Evolutionary conservation across 2,888 invertebrate genomes (phyloP), one percentile per base, ranked within the genome.

Genomic region (Lepidocyrtinus sp.): DNA sequence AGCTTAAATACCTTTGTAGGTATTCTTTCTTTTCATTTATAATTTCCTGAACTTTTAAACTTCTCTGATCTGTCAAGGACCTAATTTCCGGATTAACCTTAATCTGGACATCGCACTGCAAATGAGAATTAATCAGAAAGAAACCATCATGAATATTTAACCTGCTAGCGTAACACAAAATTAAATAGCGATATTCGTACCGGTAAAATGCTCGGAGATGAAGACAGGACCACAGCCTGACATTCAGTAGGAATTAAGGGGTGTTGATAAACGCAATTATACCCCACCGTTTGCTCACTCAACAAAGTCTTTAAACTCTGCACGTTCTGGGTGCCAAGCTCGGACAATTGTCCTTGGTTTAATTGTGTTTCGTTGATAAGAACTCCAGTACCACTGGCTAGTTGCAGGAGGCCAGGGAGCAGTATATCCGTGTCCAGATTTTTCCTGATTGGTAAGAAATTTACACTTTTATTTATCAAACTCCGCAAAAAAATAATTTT

Each of bases 261-360:
- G 19, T 19, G 45, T 46, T 80, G 76, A 46, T 76, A 80, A 0
- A 61, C 74, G 46, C 73, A 82, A 27, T 82, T 73, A 27, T 82
- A 82, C 55, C 50, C 70, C 0, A 82, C 76, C 9, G 46, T 50
- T 17, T 82, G 80, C 9, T 55, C 26, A 2, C 15, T 15, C 9
- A 82, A 12, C 15, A 82, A 26, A 1, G 72, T 72, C 19, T 22
- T 24, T 21, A 82, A 26, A n/a, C 36, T 63, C 1, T 15, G 15
- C 1, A 82, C 3, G 27, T 82, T 82, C 15, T 45, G 26, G 9
- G n/a, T 19, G 12, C 78, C 82, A 76, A 45, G 5, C 7, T 59
- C 55, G 3, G 68, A 36, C 5, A 73, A 71, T 12, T 62, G 9
- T 0, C 77, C 78, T 27, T 75, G 75, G 1, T 45, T 9, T 27